Evolutionary conservation across 2,888 invertebrate genomes (phyloP).

Genomic region (Dastarcus helophoroides): DNA sequence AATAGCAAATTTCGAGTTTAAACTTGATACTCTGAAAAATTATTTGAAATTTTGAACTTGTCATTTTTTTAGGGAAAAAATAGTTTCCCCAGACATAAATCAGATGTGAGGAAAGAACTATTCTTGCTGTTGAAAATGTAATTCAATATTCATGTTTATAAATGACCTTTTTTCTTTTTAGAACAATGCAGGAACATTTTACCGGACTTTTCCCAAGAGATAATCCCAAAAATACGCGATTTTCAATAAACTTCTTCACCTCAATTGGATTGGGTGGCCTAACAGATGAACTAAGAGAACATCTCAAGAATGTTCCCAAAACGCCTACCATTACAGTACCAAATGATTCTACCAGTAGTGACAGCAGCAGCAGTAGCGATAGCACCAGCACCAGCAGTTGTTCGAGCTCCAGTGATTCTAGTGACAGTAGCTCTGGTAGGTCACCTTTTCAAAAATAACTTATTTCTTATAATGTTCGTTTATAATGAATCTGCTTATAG

Average conservation of each 20-base stretch:
- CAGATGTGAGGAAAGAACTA: no score
- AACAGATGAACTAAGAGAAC: slow-evolving; percentile 84
- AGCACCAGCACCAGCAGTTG: slow-evolving; percentile 2
- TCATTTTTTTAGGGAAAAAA: no score
- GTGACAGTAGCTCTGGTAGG: slow-evolving; percentile 21
- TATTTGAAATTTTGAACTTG: no score
- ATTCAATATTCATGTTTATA: no score
- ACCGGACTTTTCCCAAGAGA: slow-evolving; percentile 90
- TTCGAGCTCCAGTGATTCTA: slow-evolving; percentile 15
- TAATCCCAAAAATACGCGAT: slow-evolving; percentile 91
- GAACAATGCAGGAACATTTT: slow-evolving; percentile 76
- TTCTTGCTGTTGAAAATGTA: no score
- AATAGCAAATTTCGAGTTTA: no score
- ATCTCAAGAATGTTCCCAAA: slow-evolving; percentile 70
- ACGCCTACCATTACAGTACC: slow-evolving; percentile 32
- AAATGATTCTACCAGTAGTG: slow-evolving; percentile 18
- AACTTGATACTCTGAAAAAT: no score
- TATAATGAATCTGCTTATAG: no score
- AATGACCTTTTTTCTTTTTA: slow-evolving; percentile 36
- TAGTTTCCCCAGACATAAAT: no score
- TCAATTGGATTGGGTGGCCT: slow-evolving; percentile 93
- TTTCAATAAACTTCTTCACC: slow-evolving; percentile 96
- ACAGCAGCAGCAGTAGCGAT: slow-evolving; percentile 18
- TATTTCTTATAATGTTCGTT: no score
- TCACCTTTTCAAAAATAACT: slow-evolving; percentile 2